Conservation (phyloP, 2,888 invertebrate species). For the Caenorhabditis wallacei region DNA sequence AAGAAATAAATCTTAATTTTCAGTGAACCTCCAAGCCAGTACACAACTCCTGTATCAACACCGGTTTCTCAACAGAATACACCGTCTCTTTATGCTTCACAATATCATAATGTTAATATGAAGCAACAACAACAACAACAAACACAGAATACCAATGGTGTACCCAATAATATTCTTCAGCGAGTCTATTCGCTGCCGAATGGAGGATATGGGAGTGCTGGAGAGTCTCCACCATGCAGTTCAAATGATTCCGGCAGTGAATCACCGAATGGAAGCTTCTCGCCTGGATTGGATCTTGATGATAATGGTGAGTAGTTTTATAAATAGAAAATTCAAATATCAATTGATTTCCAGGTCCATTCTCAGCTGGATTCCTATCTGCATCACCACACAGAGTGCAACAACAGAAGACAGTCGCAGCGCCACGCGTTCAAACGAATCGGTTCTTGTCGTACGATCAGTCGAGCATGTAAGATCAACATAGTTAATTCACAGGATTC, state of each 20-base stretch:
- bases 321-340: not conserved
- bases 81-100: constrained; percentile 57
- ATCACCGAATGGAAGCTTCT: constrained; percentile 80
- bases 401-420: constrained; percentile 20
- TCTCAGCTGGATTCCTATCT: constrained; percentile 50
- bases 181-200: constrained; percentile 69
- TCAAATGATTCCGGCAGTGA: constrained; percentile 77
- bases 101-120: constrained; percentile 61
- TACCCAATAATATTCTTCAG: constrained; percentile 63
- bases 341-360: constrained; percentile 33
- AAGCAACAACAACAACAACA: constrained; percentile 16
- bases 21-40: constrained; percentile 50
- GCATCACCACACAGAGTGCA: constrained; percentile 41
- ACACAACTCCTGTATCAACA: constrained; percentile 38
- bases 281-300: constrained; percentile 77
- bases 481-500: not conserved
- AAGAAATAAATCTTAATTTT: no score
- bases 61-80: constrained; percentile 40
- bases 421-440: constrained; percentile 49
- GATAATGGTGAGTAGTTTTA: constrained; percentile 60
- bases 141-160: constrained; percentile 18
- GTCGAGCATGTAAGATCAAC: constrained; percentile 44
- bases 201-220: constrained; percentile 74
- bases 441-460: constrained; percentile 64
- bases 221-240: constrained; percentile 76